Conservation (phyloP, 2,797 vertebrate genomes). For the Perodicticus potto region DNA sequence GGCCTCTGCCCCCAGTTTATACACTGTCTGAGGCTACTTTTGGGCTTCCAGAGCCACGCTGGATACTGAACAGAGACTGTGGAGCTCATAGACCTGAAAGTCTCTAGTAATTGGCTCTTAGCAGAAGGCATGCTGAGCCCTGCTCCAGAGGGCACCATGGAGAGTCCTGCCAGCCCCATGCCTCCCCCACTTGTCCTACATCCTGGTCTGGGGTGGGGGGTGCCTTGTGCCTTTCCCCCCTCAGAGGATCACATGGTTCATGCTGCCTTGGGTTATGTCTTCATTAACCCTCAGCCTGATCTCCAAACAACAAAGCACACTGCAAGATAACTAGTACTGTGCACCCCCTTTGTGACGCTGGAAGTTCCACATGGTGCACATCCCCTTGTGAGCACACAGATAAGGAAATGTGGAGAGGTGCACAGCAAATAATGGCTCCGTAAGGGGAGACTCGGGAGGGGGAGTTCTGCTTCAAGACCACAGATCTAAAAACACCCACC, state of each 20-base stretch:
- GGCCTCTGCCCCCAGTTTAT: rapidly evolving
- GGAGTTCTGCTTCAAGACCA: not conserved
- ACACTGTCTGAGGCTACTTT: rapidly evolving
- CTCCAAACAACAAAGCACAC: not conserved
- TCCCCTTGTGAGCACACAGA: not conserved
- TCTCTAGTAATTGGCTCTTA: not conserved
- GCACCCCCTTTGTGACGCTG: not conserved
- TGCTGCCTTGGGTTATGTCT: not conserved
- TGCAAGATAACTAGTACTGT: not conserved
- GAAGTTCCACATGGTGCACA: rapidly evolving
- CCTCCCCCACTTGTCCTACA: not conserved
- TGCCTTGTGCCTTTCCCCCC: not conserved
- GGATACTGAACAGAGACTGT: not conserved
- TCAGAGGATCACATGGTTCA: not conserved
- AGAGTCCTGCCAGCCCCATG: not conserved
- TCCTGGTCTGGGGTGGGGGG: not conserved
- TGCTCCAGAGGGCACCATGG: rapidly evolving
- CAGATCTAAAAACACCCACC: not conserved
- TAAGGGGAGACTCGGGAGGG: no score
- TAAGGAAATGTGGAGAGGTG: not conserved
- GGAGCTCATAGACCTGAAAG: not conserved
- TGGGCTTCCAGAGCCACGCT: rapidly evolving
- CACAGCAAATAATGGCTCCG: rapidly evolving
- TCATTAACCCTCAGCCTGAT: not conserved
- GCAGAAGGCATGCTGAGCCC: not conserved